Evolutionary conservation across 2,888 invertebrate species (phyloP).

Genomic region (Rhamnusium bicolor): DNA sequence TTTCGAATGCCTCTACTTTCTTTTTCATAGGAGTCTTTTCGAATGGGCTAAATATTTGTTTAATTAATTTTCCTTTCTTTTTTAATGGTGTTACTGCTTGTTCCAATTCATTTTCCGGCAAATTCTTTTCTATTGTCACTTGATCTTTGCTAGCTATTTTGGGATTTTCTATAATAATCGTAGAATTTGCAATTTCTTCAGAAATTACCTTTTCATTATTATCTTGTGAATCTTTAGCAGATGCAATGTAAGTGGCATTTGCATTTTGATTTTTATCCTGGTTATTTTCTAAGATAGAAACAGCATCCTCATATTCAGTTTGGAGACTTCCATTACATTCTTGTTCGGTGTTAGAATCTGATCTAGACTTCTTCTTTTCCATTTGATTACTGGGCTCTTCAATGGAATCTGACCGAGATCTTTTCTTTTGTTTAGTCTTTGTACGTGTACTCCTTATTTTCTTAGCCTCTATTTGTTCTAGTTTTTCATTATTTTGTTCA

Average conservation of each 20-base stretch:
- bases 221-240: not conserved
- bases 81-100: slow-evolving; percentile 48
- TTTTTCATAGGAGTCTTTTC: slow-evolving; percentile 76
- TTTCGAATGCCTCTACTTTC: slow-evolving; percentile 77
- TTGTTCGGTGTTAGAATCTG: slow-evolving; percentile 31
- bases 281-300: slow-evolving; percentile 51
- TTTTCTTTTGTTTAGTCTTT: slow-evolving; percentile 41
- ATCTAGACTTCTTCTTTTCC: slow-evolving; percentile 51
- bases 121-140: not conserved
- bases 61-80: slow-evolving; percentile 40
- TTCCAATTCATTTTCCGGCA: not conserved
- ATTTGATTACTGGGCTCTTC: slow-evolving; percentile 1
- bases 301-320: slow-evolving; percentile 71
- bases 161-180: slow-evolving; percentile 51
- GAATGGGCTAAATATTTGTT: slow-evolving; percentile 73
- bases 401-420: slow-evolving; percentile 21
- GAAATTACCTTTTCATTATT: not conserved
- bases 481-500: not conserved
- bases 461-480: slow-evolving; percentile 18
- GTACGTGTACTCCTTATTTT: slow-evolving; percentile 42
- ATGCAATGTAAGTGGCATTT: slow-evolving; percentile 31
- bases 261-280: slow-evolving; percentile 42
- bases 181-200: slow-evolving; percentile 38
- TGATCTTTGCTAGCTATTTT: slow-evolving; percentile 31
- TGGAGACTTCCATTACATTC: slow-evolving; percentile 48